phyloP scores from a whole-genome alignment of 1,140 invertebrate species.

The Coelopa frigida region DNA sequence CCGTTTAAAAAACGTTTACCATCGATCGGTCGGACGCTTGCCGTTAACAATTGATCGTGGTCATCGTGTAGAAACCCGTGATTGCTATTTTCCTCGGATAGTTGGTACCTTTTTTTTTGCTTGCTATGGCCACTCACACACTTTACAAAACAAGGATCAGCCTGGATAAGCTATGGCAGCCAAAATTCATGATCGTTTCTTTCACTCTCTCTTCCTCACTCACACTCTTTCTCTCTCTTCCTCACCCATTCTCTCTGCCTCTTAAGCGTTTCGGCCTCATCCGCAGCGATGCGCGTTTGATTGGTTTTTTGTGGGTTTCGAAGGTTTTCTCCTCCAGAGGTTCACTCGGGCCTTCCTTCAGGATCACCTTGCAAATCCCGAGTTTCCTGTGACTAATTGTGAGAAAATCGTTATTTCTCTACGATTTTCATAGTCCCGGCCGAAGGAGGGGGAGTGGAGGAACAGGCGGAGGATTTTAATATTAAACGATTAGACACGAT shows the following conservation, averaged over 20 bases:
- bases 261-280: conserved; percentile 18
- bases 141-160: conserved; percentile 32
- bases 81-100: not conserved
- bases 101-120: not conserved
- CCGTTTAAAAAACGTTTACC: conserved; percentile 22
- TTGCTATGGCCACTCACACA: conserved; percentile 2
- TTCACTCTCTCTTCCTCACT: conserved; percentile 5
- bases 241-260: conserved; percentile 4
- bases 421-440: not conserved
- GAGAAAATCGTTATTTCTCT: conserved; percentile 23
- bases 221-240: conserved; percentile 3
- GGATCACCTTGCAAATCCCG: conserved; percentile 2
- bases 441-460: conserved; percentile 5
- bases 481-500: conserved; percentile 8
- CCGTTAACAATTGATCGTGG: not conserved
- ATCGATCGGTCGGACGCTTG: conserved; percentile 2
- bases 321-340: conserved; percentile 3
- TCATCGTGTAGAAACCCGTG: not conserved
- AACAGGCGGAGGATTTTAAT: conserved; percentile 5
- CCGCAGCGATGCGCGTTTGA: conserved; percentile 35
- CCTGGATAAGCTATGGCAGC: conserved; percentile 34
- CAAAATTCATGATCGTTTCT: conserved; percentile 17
- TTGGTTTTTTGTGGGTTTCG: conserved; percentile 18
- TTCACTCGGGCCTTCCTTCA: conserved; percentile 2
- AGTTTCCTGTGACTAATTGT: conserved; percentile 37